Base-by-base conservation (phyloP, 2,888 invertebrate genomes). In the Drepanosiphum platanoidis region DNA sequence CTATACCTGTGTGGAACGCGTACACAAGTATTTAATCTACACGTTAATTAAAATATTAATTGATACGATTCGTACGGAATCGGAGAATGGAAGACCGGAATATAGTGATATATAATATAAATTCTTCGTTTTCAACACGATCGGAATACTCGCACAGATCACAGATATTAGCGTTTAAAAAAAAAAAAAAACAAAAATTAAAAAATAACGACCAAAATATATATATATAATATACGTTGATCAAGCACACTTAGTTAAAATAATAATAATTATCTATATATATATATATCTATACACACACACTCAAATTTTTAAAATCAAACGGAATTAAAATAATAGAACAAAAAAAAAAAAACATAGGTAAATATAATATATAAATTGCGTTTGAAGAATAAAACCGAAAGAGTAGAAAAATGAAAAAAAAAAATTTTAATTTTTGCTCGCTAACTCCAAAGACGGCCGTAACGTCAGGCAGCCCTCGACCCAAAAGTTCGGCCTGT, bases 401-500 rank as follows among this genome's bases (percentile, higher is more conserved):
- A 30, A 42, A n/a, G 42, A 78, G n/a, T n/a, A n/a, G 36, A 68
- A 52, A 74, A 52, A 74, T 18, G 46, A 46, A 68, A 68, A 4
- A 79, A n/a, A 9, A 22, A 52, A 82, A 58, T 71, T 83, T 87
- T 82, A 87, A 70, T 81, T 86, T 79, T 86, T 87, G 78, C 86
- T 87, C 52, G 87, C 75, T 34, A 86, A 42, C 71, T 93, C 93
- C 84, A 95, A 91, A 86, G 94, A 94, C 74, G 97, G 94, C 88
- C 98, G 92, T 68, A 98, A 91, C 7, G 95, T 93, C 72, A 98
- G 91, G 86, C 95, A 96, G 86, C 96, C 96, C 90, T 98, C 98
- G n/a, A 98, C 96, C 98, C 98, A 98, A 90, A 96, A 95, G 90
- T 97, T 97, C 52, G 97, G 97, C 87, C 95, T 92, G 89, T 97